These are phyloP conservation scores for Characodon lateralis DNA, from an alignment of 2,797 vertebrate genomes.

Conservation along the genomic window DNA sequence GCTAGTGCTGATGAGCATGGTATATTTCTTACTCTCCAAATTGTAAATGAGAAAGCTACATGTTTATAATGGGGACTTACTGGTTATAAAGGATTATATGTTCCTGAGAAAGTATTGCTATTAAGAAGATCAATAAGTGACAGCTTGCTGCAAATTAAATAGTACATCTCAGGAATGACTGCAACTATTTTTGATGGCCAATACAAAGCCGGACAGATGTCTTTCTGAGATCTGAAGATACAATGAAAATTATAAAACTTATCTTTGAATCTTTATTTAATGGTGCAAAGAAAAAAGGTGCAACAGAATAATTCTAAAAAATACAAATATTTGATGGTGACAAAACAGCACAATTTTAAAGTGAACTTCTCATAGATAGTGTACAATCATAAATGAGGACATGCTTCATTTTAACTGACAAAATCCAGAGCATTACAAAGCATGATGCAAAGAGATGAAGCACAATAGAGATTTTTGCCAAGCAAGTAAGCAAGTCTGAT, in stretches of 20 bases:
- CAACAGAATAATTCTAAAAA: slow-evolving; percentile 7
- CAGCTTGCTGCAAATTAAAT: slow-evolving; percentile 94
- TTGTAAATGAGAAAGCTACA: slow-evolving; percentile 70
- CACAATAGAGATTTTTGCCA: slow-evolving; percentile 51
- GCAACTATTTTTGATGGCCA: slow-evolving; percentile 85
- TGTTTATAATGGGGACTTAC: too few species aligned
- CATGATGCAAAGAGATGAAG: slow-evolving; percentile 49
- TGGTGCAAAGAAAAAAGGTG: not conserved
- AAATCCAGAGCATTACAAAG: slow-evolving; percentile 29
- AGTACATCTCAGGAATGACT: slow-evolving; percentile 89
- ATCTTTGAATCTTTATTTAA: too few species aligned
- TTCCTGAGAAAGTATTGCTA: slow-evolving; percentile 71
- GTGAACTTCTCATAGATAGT: not conserved
- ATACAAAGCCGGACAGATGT: slow-evolving; percentile 83
- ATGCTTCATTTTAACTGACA: slow-evolving; percentile 12
- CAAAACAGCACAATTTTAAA: not conserved
- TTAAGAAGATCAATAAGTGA: slow-evolving; percentile 90
- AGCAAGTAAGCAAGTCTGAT: slow-evolving; percentile 57
- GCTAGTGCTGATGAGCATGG: slow-evolving; percentile 86
- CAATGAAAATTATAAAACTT: too few species aligned
- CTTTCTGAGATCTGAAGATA: slow-evolving; percentile 39
- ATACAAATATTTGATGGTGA: slow-evolving; percentile 1
- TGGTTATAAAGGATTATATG: too few species aligned
- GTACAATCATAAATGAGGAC: not conserved
- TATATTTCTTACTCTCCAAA: slow-evolving; percentile 18